Evolutionary conservation across 1,140 invertebrate species (phyloP).

Genomic region (Dendroctonus valens): DNA sequence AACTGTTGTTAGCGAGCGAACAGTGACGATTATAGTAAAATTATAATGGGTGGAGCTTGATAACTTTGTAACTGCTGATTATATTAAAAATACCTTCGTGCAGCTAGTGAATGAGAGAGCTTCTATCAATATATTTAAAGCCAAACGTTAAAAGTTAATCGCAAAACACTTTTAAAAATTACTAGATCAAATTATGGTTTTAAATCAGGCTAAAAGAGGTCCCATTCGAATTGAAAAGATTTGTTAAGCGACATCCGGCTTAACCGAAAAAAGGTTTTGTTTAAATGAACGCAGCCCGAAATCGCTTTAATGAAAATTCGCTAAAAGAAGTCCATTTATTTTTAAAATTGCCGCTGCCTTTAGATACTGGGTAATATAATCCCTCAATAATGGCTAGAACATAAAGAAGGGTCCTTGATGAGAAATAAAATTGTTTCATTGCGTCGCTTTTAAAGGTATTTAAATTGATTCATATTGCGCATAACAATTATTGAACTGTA

Average conservation of each 20-base stretch:
- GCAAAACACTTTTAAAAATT: constrained; percentile 1
- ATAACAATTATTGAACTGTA: too few species aligned
- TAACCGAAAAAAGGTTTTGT: constrained; percentile 31
- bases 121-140: too few species aligned
- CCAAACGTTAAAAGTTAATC: neutral
- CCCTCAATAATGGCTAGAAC: constrained; percentile 20
- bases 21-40: too few species aligned
- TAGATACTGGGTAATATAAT: constrained; percentile 30
- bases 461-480: too few species aligned
- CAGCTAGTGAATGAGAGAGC: too few species aligned
- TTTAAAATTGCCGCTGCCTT: constrained; percentile 28
- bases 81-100: too few species aligned
- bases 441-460: neutral
- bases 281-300: constrained; percentile 24
- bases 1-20: too few species aligned
- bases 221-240: constrained; percentile 30
- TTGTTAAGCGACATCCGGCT: constrained; percentile 27
- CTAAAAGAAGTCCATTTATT: constrained; percentile 31
- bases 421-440: constrained; percentile 27
- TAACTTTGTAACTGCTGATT: too few species aligned
- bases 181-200: constrained; percentile 23
- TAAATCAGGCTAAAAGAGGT: constrained; percentile 19
- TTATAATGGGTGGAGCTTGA: too few species aligned
- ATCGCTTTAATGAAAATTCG: constrained; percentile 32
- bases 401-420: constrained; percentile 12